These are phyloP conservation scores for Heliconius ismenius DNA, from an alignment of 2,888 invertebrate genomes.

Conservation along the genomic window DNA sequence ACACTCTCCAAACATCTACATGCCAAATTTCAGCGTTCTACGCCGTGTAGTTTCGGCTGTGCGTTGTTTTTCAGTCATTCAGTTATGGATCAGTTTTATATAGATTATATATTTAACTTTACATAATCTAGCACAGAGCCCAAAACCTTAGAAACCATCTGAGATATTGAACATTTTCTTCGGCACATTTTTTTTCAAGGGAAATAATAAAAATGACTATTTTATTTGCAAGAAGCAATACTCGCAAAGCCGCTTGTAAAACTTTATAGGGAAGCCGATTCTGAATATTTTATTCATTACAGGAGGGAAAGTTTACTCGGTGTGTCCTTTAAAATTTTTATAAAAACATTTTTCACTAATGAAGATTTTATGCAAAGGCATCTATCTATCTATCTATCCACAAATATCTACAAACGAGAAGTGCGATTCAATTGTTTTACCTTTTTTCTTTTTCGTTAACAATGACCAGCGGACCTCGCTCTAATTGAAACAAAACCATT, in stretches of 20 bases:
- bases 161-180: background rate
- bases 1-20: no score
- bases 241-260: constrained; percentile 27
- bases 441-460: constrained; percentile 47
- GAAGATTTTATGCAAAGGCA: constrained; percentile 49
- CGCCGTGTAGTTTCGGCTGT: no score
- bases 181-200: background rate
- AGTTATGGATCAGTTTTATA: background rate
- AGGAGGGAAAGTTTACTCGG: constrained; percentile 33
- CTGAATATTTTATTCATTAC: constrained; percentile 40
- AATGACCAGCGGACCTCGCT: constrained; percentile 47
- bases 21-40: no score
- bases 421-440: constrained; percentile 43
- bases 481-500: constrained; percentile 53
- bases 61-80: no score
- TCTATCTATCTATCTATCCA: constrained; percentile 28
- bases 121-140: background rate
- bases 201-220: constrained; percentile 22
- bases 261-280: constrained; percentile 33
- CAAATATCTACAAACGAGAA: constrained; percentile 43
- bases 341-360: constrained; percentile 47
- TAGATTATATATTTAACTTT: background rate
- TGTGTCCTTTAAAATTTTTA: constrained; percentile 40
- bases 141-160: background rate
- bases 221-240: constrained; percentile 29